These are phyloP conservation scores for Xenentodon cancila DNA, from an alignment of 2,797 vertebrate species.

Conservation along the genomic window DNA sequence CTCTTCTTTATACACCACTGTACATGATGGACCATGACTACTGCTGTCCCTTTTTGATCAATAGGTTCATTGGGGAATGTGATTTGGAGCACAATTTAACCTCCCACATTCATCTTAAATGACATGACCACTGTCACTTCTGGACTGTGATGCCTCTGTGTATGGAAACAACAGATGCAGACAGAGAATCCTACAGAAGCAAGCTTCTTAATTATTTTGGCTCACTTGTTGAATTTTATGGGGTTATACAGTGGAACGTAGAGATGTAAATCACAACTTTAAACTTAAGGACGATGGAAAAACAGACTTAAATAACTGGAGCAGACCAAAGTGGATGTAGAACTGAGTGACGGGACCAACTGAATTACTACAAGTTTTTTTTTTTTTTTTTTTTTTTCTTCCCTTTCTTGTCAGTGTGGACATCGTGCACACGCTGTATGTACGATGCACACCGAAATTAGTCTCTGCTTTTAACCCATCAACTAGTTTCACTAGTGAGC, in stretches of 20 bases:
- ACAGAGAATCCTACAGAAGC: conserved; percentile 9
- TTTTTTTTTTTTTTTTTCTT: no score
- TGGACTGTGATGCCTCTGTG: conserved; percentile 41
- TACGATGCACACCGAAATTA: no score
- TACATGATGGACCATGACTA: conserved; percentile 52
- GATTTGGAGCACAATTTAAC: conserved; percentile 70
- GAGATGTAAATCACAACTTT: conserved; percentile 18
- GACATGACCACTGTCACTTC: conserved; percentile 66
- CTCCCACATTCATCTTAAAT: conserved; percentile 64
- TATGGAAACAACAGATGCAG: conserved; percentile 21
- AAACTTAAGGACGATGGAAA: background rate
- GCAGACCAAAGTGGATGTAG: background rate
- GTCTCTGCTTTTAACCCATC: no score
- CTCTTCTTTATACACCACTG: conserved; percentile 35
- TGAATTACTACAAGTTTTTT: no score
- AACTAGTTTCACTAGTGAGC: no score
- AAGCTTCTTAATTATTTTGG: background rate
- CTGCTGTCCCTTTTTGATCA: conserved; percentile 62
- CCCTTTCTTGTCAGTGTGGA: no score
- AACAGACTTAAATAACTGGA: background rate
- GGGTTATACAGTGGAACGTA: conserved; percentile 18
- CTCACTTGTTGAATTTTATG: background rate
- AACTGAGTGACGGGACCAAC: background rate
- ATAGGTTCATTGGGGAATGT: conserved; percentile 53
- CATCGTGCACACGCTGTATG: no score